Evolutionary conservation across 2,113 vertebrate genomes (phyloP).

Genomic region (Corydoras maculifer): DNA sequence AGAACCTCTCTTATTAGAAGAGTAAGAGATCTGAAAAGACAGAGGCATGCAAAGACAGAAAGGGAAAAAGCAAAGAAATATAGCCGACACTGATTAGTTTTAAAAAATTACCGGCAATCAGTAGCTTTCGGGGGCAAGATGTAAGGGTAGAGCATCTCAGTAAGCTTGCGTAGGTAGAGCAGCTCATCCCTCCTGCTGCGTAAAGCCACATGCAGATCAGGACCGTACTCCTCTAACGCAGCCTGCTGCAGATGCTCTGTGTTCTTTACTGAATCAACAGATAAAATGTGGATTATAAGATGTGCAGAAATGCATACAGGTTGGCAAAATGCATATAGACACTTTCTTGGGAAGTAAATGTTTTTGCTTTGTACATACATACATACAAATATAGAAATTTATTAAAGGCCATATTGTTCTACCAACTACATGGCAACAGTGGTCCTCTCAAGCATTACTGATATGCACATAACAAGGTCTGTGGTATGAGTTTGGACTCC

Average conservation of each 20-base stretch:
- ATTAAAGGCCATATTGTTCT: no score
- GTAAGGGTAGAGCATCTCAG: conserved; percentile 89
- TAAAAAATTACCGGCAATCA: conserved; percentile 79
- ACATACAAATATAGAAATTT: no score
- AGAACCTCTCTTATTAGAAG: conserved; percentile 91
- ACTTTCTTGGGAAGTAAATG: no score
- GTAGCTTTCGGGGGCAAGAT: conserved; percentile 88
- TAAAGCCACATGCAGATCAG: conserved; percentile 87
- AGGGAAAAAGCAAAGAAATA: conserved; percentile 21
- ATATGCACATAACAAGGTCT: no score
- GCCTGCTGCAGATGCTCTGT: conserved; percentile 84
- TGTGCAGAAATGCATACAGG: no score
- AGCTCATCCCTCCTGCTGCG: conserved; percentile 92
- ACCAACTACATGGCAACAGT: no score
- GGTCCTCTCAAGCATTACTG: no score
- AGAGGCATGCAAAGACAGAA: conserved; percentile 32
- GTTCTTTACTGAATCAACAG: conserved; percentile 72
- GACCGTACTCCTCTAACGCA: conserved; percentile 90
- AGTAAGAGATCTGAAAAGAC: conserved; percentile 75
- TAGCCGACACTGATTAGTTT: neutral
- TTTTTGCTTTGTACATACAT: no score
- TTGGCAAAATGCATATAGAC: no score
- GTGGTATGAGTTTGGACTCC: no score
- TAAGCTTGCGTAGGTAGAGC: conserved; percentile 89
- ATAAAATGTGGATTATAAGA: neutral